Evolutionary conservation across 2,113 vertebrate species (phyloP).

Genomic region (Rhynchopsitta pachyrhyncha): DNA sequence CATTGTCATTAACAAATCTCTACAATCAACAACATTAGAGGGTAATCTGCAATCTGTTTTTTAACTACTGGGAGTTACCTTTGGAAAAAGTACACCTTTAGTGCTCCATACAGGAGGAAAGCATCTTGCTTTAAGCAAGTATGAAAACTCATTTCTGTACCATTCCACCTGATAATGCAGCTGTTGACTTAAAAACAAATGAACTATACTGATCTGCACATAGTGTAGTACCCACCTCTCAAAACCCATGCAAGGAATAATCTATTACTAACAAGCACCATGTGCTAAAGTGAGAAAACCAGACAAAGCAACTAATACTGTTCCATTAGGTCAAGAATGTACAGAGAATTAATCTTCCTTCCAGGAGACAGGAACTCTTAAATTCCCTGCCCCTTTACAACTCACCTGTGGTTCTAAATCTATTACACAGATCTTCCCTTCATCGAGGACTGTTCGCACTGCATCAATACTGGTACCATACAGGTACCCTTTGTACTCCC

Average conservation of each 20-base stretch:
- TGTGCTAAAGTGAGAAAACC: background rate
- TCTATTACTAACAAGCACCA: background rate
- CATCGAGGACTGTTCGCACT: slow-evolving; percentile 80
- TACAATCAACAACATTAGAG: background rate
- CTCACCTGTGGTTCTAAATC: slow-evolving; percentile 91
- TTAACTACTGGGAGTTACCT: background rate
- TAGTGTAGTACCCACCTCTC: background rate
- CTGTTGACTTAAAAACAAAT: background rate
- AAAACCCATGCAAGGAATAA: background rate
- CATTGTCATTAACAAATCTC: background rate
- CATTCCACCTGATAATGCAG: background rate
- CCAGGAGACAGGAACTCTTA: background rate
- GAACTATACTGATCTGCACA: background rate
- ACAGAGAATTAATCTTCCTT: background rate
- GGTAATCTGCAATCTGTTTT: background rate
- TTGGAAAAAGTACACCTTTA: background rate
- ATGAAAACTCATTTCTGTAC: background rate
- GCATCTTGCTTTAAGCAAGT: background rate
- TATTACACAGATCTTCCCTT: slow-evolving; percentile 88
- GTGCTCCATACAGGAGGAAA: background rate
- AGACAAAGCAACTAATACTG: background rate
- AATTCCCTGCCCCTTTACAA: background rate
- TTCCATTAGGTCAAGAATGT: background rate
- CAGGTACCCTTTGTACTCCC: slow-evolving; percentile 86
- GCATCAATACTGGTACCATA: slow-evolving; percentile 92